phyloP scores from a whole-genome alignment of 2,888 invertebrate species.

The Diploptera punctata region DNA sequence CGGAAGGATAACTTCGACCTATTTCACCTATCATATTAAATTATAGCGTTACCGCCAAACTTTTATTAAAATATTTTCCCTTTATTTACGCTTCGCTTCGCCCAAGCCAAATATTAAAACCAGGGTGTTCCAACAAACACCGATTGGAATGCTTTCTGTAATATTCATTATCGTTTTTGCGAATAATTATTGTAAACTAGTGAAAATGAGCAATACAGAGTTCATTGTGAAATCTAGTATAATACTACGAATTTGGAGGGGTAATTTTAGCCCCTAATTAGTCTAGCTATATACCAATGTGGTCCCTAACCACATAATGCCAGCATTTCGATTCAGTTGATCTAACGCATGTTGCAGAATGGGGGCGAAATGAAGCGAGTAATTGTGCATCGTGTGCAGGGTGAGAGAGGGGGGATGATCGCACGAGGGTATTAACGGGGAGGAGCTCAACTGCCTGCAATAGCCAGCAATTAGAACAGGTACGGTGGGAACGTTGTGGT shows the following conservation, averaged over 20 bases:
- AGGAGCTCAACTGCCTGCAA: background rate
- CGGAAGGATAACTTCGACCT: background rate
- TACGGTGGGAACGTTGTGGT: background rate
- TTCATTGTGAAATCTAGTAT: constrained; percentile 19
- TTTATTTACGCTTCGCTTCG: background rate
- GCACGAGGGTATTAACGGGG: background rate
- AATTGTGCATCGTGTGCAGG: constrained; percentile 16
- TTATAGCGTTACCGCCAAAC: background rate
- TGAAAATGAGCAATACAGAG: constrained; percentile 5
- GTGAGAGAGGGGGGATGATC: background rate
- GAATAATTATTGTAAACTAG: constrained; percentile 7
- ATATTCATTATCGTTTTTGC: constrained; percentile 13
- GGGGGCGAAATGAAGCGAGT: constrained; percentile 24
- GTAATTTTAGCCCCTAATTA: constrained; percentile 17
- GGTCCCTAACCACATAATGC: constrained; percentile 22
- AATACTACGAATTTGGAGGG: constrained; percentile 20
- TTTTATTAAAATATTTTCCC: no score
- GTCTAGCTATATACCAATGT: constrained; percentile 9
- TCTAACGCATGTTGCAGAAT: constrained; percentile 27
- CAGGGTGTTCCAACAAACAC: background rate
- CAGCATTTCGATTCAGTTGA: constrained; percentile 25
- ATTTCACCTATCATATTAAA: background rate
- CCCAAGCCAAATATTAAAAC: no score
- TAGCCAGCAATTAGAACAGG: constrained; percentile 8
- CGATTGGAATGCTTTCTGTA: constrained; percentile 8